phyloP scores from a whole-genome alignment of 2,113 vertebrate species.

The Notechis scutatus region DNA sequence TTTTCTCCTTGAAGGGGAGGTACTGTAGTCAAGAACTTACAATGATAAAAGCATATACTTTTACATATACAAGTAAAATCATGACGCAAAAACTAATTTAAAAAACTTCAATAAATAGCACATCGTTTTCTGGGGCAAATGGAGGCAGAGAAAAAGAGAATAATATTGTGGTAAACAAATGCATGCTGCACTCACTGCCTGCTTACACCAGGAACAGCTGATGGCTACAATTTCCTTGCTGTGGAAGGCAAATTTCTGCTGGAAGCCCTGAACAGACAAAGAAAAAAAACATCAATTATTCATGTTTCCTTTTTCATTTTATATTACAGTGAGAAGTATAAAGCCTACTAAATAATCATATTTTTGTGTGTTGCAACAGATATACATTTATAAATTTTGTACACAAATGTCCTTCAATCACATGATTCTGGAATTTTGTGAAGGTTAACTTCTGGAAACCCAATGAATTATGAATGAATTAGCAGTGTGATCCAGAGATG shows the following conservation, averaged over 20 bases:
- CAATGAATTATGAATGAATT: background rate
- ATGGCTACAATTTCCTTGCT: conserved; percentile 97
- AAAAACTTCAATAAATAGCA: background rate
- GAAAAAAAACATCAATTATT: background rate
- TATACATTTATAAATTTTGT: background rate
- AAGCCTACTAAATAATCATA: background rate
- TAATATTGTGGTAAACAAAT: background rate
- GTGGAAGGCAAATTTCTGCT: conserved; percentile 97
- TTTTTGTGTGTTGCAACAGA: background rate
- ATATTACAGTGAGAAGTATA: background rate
- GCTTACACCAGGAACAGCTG: conserved; percentile 99
- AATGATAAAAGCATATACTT: background rate
- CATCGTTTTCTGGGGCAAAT: background rate
- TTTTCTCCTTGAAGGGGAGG: background rate
- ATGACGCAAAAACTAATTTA: background rate
- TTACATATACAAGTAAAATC: background rate
- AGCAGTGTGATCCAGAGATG: background rate
- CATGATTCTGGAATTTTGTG: background rate
- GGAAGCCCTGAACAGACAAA: conserved; percentile 82
- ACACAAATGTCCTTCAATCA: background rate
- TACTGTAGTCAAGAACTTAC: background rate
- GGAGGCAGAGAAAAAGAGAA: background rate
- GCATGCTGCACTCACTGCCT: conserved; percentile 81
- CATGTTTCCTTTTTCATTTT: background rate
- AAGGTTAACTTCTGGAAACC: background rate